Conservation (phyloP, 2,888 invertebrate genomes). For the Slavum lentiscoides region DNA sequence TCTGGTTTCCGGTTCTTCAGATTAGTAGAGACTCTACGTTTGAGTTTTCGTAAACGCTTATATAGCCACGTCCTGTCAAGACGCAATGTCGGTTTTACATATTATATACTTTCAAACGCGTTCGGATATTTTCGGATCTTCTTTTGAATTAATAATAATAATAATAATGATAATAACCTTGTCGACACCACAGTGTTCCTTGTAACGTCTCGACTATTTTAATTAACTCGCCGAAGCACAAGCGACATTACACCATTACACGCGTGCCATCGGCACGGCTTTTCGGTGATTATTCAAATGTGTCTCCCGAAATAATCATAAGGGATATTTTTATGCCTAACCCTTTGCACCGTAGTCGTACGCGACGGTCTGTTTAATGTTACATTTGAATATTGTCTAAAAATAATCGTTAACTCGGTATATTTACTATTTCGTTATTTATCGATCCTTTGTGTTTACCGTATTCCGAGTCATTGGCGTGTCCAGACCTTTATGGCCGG, state of each 20-base stretch:
- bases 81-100: neutral
- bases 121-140: slow-evolving; percentile 35
- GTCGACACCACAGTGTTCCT: slow-evolving; percentile 11
- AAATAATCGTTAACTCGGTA: slow-evolving; percentile 3
- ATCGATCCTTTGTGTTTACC: no score
- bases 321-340: neutral
- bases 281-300: neutral
- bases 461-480: no score
- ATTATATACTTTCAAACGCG: neutral
- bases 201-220: neutral
- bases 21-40: neutral
- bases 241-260: neutral
- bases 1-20: neutral
- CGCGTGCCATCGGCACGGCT: neutral
- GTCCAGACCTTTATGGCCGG: no score
- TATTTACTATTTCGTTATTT: no score
- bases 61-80: neutral
- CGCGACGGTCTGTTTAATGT: neutral
- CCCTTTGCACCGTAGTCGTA: neutral
- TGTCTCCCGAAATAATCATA: slow-evolving; percentile 1
- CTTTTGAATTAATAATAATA: slow-evolving; percentile 25
- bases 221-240: slow-evolving; percentile 14
- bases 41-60: neutral
- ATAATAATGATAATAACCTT: slow-evolving; percentile 9
- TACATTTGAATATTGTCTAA: neutral